phyloP scores from a whole-genome alignment of 1,140 invertebrate species.

The Eurosta solidaginis region DNA sequence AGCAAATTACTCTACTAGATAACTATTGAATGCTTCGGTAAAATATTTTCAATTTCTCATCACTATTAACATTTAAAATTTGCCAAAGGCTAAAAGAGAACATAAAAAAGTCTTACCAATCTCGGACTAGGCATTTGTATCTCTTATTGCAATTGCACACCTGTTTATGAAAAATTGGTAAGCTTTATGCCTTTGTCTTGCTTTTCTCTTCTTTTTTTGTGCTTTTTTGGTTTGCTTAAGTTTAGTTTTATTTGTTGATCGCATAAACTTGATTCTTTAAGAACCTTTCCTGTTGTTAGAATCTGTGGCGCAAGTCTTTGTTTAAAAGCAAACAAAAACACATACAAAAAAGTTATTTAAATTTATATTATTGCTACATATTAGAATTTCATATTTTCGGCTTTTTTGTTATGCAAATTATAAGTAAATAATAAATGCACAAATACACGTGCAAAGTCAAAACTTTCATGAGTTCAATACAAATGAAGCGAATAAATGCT shows the following conservation, averaged over 20 bases:
- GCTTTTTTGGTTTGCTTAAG: background rate
- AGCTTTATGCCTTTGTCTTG: background rate
- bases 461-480: background rate
- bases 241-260: background rate
- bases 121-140: too few species aligned
- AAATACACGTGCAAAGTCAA: background rate
- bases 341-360: background rate
- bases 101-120: too few species aligned
- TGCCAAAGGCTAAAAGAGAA: background rate
- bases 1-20: too few species aligned
- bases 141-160: background rate
- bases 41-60: too few species aligned
- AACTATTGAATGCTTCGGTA: too few species aligned
- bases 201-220: background rate
- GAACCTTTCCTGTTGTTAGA: background rate
- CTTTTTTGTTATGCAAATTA: background rate
- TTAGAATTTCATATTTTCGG: background rate
- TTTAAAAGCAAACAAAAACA: background rate
- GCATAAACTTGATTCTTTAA: background rate
- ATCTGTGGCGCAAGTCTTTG: background rate
- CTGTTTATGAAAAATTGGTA: background rate
- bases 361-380: background rate
- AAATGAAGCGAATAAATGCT: too few species aligned
- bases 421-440: background rate
- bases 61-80: too few species aligned